phyloP scores from a whole-genome alignment of 2,888 invertebrate genomes.

The Zootermopsis nevadensis region DNA sequence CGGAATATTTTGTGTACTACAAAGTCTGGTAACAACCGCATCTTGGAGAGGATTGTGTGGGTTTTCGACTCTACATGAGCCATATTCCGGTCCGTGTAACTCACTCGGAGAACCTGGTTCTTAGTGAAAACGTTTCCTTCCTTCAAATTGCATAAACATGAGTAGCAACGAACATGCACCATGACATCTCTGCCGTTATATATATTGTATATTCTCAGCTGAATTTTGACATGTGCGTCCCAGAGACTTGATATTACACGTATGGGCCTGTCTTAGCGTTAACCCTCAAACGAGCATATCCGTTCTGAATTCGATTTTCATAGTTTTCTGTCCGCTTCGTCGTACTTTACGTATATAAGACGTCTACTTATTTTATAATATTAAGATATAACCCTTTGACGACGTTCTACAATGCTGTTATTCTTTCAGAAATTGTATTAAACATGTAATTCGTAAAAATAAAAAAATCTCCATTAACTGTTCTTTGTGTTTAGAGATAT shows the following conservation, averaged over 20 bases:
- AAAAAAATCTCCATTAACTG: too few species aligned
- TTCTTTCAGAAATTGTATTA: too few species aligned
- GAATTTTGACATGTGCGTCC: neutral
- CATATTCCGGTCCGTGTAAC: neutral
- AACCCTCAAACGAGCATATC: too few species aligned
- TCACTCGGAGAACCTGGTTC: neutral
- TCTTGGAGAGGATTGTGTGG: neutral
- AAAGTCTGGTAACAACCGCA: neutral
- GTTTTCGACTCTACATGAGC: neutral
- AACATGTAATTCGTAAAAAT: too few species aligned
- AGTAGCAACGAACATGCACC: neutral
- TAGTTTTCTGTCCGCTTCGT: too few species aligned
- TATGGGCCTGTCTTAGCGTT: neutral
- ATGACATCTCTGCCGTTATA: constrained; percentile 2
- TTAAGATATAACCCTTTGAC: too few species aligned
- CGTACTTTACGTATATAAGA: too few species aligned
- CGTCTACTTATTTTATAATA: too few species aligned
- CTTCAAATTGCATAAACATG: neutral
- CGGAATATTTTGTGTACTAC: neutral
- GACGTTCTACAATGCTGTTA: too few species aligned
- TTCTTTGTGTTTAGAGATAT: too few species aligned
- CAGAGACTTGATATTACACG: neutral
- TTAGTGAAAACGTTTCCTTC: neutral
- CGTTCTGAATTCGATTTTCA: too few species aligned
- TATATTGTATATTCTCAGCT: neutral